phyloP scores from a whole-genome alignment of 2,888 invertebrate genomes.

The Hirtodrosophila confusa region DNA sequence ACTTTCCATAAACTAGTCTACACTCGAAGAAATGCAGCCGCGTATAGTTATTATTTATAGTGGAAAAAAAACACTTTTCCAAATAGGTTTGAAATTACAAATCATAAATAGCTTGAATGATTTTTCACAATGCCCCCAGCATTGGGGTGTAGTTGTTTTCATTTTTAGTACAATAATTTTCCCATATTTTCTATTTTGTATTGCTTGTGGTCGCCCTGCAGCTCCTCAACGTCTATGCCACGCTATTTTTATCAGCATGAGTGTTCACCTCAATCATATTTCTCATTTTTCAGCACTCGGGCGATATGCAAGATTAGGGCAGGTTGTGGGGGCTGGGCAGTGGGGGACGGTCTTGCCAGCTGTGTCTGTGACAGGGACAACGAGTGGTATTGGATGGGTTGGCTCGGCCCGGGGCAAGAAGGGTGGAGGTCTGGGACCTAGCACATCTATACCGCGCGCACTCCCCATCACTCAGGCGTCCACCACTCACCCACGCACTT shows the following conservation, averaged over 20 bases:
- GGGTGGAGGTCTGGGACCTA: not conserved
- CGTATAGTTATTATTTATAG: no score
- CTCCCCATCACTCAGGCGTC: slow-evolving; percentile 42
- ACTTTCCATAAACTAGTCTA: slow-evolving; percentile 1
- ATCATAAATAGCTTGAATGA: slow-evolving; percentile 31
- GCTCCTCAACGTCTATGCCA: slow-evolving; percentile 39
- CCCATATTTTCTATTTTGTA: slow-evolving; percentile 52
- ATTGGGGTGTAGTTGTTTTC: slow-evolving; percentile 35
- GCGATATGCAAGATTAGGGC: slow-evolving; percentile 38
- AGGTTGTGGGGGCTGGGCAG: slow-evolving; percentile 2
- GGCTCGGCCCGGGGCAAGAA: not conserved
- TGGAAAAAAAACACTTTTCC: not conserved
- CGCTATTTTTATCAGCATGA: slow-evolving; percentile 72
- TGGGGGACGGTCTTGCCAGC: slow-evolving; percentile 25
- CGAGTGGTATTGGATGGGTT: slow-evolving; percentile 3
- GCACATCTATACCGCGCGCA: slow-evolving; percentile 12
- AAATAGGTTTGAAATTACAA: no score
- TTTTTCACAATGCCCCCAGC: slow-evolving; percentile 35
- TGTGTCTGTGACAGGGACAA: slow-evolving; percentile 45
- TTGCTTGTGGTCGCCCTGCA: slow-evolving; percentile 19
- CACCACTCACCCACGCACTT: slow-evolving; percentile 64
- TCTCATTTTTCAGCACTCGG: slow-evolving; percentile 71
- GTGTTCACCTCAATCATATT: slow-evolving; percentile 78
- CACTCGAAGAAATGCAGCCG: no score
- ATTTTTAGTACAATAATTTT: slow-evolving; percentile 69